Evolutionary conservation across 2,797 vertebrate species (phyloP), one percentile per base, ranked within the genome.

Genomic region (Rhincodon typus): DNA sequence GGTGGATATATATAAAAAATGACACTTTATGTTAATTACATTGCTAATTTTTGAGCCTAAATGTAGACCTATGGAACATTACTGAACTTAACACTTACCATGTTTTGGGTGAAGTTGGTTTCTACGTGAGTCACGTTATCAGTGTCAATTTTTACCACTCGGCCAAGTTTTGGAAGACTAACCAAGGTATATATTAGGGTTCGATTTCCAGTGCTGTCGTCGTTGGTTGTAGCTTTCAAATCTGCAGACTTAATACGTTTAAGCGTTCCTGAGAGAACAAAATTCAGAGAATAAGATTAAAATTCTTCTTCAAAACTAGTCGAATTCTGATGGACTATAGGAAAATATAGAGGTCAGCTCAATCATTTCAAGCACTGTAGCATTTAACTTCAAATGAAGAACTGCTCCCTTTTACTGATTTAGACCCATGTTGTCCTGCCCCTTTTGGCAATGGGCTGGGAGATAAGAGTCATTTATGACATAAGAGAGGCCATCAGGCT

Each of bases 161-260:
- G 98, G 87, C 99, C 98, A 96, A 98, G 97, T 96, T 98, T 98
- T 6, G 98, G 98, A 90, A 97, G 97, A 95, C 96, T 97, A 62
- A 98, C 96, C 96, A 98, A 96, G 66, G 94, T 97, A 96, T 98
- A 99, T 25, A 97, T 97, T 96, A 99, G 96, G 91, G 97, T 97
- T 96, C 98, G 98, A 96, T 98, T 98, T 96, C 97, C 97, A 82
- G 96, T 90, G 96, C 94, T 97, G 95, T 97, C 95, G 96, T 99
- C 98, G 96, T 98, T 99, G 96, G 98, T 99, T 96, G 98, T 97
- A n/a, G 98, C 98, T 97, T 97, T 97, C 96, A 99, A 97, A 96
- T 98, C 94, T 95, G 96, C 96, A 67, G 96, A 97, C 86, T 98
- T 98, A 97, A 99, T 98, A 84, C 97, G 86, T 79, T 97, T 97